Evolutionary conservation across 2,797 vertebrate species (phyloP), one percentile per base, ranked within the genome.

Genomic region (Vireo griseus): DNA sequence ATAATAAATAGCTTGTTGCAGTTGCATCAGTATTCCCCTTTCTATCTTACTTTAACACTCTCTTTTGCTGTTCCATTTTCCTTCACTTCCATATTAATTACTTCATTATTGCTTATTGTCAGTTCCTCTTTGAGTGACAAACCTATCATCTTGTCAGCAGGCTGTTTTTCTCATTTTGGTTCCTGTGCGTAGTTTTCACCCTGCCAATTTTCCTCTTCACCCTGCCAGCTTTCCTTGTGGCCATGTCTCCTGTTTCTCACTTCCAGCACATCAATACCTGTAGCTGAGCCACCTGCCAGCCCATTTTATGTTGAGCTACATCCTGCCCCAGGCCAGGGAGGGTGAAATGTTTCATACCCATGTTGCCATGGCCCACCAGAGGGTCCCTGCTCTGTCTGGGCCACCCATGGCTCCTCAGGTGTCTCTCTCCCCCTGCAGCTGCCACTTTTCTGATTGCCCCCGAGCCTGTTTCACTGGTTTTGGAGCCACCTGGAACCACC

Each of bases 331-430:
- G 40, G 17, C 9, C 28, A 35, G 20, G 14, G 15, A 63, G 1
- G 1, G 12, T 16, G 16, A 57, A 22, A 2, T 42, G 14, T 45
- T 33, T 31, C 31, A 39, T 26, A 44, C 3, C 13, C 2, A 0
- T 3, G 9, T 13, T 8, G 1, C 47, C 1, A 0, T 0, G 1
- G 3, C 22, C 54, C 50, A 28, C 22, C 33, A 80, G 22, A 54
- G 13, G 7, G 4, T 50, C 31, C 16, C 28, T 52, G 21, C 13
- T 33, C 21, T 8, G 11, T 4, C 1, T 40, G 47, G 10, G 8
- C 24, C 6, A 12, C 4, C 22, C 2, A 0, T 2, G 1, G 45
- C 33, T 26, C 40, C 35, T 17, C 9, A 25, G 11, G 9, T 18
- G 4, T 51, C 15, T 16, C 25, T 24, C 33, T 39, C 18, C 7